Evolutionary conservation across 2,888 invertebrate genomes (phyloP), one percentile per base, ranked within the genome.

Genomic region (Andrena marginata): DNA sequence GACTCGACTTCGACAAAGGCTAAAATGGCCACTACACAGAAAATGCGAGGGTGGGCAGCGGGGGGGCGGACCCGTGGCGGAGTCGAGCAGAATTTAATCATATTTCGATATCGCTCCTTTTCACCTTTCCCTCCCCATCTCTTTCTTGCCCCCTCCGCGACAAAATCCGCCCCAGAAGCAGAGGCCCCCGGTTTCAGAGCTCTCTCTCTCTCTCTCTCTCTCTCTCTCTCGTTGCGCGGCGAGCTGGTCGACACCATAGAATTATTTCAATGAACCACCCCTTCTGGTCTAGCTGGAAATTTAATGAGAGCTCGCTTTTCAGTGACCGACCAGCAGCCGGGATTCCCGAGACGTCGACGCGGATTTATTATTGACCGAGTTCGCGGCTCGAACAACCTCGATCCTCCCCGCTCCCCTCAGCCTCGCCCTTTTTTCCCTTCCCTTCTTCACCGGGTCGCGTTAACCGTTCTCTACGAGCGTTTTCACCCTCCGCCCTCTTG

Each of bases 251-350:
- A 63, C 80, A 79, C 85, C 87, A 90, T 90, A 89, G 91, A 92
- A 91, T 90, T 86, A 90, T 91, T 93, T 91, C 90, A 91, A 92
- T 90, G 90, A 88, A 90, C 87, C 84, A 68, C 83, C 81, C 84
- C 80, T 26, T 26, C 23, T 23, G 56, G 83, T 77, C 89, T 90
- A 89, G 89, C 86, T 89, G 89, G 87, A 85, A 91, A 92, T 92
- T 92, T 92, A 92, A 93, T 89, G 92, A 93, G 92, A 92, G 88
- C 90, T 87, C 84, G 86, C 85, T 86, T 90, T 90, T 91, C 87
- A 89, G 77, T 82, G 80, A 71, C 81, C 82, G 65, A 78, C 64
- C 62, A 60, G 26, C 71, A 65, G 16, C 42, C 16, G 42, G 70
- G 70, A 70, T 71, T 65, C 23, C 75, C 77, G 59, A 64, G 62